Percentiles rank a stretch among this genome's conserved stretches.
These are phyloP conservation scores for Eretmochelys imbricata DNA, from an alignment of 2,113 vertebrate genomes.

Conservation along the genomic window DNA sequence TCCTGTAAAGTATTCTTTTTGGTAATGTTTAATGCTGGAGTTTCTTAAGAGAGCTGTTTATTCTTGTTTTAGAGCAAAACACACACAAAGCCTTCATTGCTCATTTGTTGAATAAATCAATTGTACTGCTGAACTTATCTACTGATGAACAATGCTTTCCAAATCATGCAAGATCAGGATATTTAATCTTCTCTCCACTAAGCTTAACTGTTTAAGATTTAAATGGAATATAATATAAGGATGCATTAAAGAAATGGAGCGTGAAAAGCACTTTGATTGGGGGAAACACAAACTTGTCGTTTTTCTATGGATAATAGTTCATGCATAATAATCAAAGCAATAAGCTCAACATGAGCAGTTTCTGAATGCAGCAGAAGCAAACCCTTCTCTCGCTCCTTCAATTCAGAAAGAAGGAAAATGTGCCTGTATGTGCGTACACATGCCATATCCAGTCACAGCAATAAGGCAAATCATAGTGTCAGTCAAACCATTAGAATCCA, in stretches of 20 bases:
- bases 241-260: background rate
- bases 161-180: background rate
- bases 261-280: background rate
- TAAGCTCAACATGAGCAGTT: background rate
- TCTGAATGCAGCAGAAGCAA: background rate
- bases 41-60: background rate
- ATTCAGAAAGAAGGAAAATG: background rate
- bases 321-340: fast-evolving
- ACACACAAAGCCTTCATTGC: background rate
- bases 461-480: background rate
- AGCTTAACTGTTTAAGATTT: background rate
- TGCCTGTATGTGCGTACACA: background rate
- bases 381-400: background rate
- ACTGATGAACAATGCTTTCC: background rate
- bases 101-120: background rate
- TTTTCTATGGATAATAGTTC: background rate
- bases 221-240: background rate
- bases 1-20: background rate
- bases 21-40: background rate
- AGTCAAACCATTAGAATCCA: background rate
- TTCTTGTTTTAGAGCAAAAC: background rate
- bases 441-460: background rate
- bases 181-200: background rate
- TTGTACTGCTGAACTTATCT: background rate
- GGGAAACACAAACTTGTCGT: background rate